phyloP scores from a whole-genome alignment of 1,140 invertebrate genomes.

The Drosophila pachea region DNA sequence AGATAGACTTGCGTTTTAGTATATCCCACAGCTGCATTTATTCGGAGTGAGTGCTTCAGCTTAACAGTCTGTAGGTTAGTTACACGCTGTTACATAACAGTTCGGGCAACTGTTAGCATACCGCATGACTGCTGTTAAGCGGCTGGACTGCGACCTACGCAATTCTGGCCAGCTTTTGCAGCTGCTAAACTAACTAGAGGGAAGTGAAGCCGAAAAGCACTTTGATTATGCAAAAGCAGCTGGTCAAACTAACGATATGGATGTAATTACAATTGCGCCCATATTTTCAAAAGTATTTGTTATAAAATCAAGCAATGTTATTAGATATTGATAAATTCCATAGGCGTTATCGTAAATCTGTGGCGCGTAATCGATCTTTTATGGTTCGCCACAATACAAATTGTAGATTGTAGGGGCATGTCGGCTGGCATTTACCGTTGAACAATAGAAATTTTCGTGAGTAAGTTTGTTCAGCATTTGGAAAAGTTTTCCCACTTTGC shows the following conservation, averaged over 20 bases:
- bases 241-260: not conserved
- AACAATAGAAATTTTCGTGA: slow-evolving; percentile 14
- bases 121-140: too few species aligned
- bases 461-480: slow-evolving; percentile 2
- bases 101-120: too few species aligned
- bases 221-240: not conserved
- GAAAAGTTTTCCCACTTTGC: slow-evolving; percentile 19
- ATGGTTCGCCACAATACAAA: slow-evolving; percentile 17
- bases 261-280: not conserved
- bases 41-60: too few species aligned
- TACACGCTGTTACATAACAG: too few species aligned
- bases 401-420: slow-evolving; percentile 10
- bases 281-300: slow-evolving; percentile 5
- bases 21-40: not conserved
- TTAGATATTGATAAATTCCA: slow-evolving; percentile 38
- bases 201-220: not conserved
- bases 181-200: not conserved
- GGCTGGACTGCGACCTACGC: too few species aligned
- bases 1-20: not conserved
- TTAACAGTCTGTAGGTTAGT: too few species aligned
- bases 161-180: not conserved
- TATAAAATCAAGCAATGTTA: slow-evolving; percentile 15
- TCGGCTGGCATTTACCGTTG: slow-evolving; percentile 12
- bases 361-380: slow-evolving; percentile 27
- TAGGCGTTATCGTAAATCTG: slow-evolving; percentile 37